Evolutionary conservation across 2,888 invertebrate species (phyloP).

Genomic region (Nephrotoma guestfalica): DNA sequence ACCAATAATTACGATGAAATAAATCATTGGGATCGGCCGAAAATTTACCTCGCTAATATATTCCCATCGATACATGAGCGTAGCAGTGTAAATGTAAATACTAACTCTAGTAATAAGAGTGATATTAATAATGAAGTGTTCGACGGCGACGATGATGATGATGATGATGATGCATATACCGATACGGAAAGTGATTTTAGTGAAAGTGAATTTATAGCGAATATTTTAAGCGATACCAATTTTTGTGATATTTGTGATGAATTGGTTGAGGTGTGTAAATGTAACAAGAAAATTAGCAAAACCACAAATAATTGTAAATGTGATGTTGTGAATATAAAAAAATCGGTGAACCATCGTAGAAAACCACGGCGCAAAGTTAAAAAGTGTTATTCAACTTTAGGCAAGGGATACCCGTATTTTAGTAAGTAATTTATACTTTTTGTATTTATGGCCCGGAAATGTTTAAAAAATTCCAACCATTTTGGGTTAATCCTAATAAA

Average conservation of each 20-base stretch:
- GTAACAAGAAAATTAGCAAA: slow-evolving; percentile 6
- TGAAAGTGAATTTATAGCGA: slow-evolving; percentile 18
- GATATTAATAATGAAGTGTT: neutral
- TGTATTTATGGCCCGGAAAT: neutral
- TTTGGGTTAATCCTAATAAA: neutral
- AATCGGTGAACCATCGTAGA: neutral
- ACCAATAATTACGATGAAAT: neutral
- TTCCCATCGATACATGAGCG: slow-evolving; percentile 13
- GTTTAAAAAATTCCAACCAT: neutral
- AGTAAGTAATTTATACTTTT: slow-evolving; percentile 13
- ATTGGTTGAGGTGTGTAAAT: slow-evolving; percentile 16
- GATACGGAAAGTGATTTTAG: slow-evolving; percentile 15
- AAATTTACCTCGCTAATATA: slow-evolving; percentile 16
- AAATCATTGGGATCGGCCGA: slow-evolving; percentile 4
- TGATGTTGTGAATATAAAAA: slow-evolving; percentile 1
- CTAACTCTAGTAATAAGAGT: neutral
- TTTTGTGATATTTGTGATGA: slow-evolving; percentile 19
- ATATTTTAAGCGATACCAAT: slow-evolving; percentile 14
- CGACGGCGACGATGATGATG: slow-evolving; percentile 3
- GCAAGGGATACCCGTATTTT: slow-evolving; percentile 13
- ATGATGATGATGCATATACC: slow-evolving; percentile 17
- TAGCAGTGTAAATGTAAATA: slow-evolving; percentile 6
- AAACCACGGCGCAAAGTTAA: slow-evolving; percentile 13
- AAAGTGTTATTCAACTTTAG: slow-evolving; percentile 19
- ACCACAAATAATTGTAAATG: neutral